phyloP scores from a whole-genome alignment of 2,113 vertebrate genomes.

The Heteronetta atricapilla region DNA sequence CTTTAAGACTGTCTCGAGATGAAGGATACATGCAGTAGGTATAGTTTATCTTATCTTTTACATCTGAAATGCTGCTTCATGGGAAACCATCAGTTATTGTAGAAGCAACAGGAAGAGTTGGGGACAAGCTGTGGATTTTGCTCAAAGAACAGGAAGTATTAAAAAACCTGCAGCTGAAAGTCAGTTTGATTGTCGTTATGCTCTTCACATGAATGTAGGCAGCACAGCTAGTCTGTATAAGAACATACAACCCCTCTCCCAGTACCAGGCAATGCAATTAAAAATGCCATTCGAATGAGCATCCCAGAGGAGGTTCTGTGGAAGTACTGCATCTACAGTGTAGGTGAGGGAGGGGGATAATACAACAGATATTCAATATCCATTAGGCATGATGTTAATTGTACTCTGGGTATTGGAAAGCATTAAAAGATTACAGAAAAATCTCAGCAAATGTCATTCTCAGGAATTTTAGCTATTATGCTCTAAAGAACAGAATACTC shows the following conservation, averaged over 20 bases:
- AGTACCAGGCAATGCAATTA: slow-evolving; percentile 49
- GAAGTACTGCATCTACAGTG: slow-evolving; percentile 18
- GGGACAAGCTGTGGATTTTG: fast-evolving
- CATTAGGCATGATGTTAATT: slow-evolving; percentile 67
- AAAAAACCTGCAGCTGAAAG: not conserved
- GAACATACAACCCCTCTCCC: not conserved
- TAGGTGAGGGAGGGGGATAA: slow-evolving; percentile 13
- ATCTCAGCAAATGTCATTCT: slow-evolving; percentile 33
- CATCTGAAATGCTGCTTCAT: not conserved
- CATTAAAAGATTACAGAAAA: slow-evolving; percentile 63
- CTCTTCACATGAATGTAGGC: not conserved
- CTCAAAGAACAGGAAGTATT: not conserved
- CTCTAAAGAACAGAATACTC: not conserved
- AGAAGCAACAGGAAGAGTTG: not conserved
- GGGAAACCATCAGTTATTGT: not conserved
- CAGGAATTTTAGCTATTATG: slow-evolving; percentile 59
- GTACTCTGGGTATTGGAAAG: slow-evolving; percentile 43
- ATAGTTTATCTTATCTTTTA: not conserved
- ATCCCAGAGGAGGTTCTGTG: slow-evolving; percentile 36
- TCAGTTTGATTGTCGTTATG: not conserved
- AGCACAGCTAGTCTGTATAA: not conserved
- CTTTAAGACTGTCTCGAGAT: not conserved
- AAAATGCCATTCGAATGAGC: slow-evolving; percentile 14
- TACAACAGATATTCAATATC: slow-evolving; percentile 31
- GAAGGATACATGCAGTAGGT: not conserved